phyloP scores from a whole-genome alignment of 2,888 invertebrate genomes.

The Nymphalis urticae region DNA sequence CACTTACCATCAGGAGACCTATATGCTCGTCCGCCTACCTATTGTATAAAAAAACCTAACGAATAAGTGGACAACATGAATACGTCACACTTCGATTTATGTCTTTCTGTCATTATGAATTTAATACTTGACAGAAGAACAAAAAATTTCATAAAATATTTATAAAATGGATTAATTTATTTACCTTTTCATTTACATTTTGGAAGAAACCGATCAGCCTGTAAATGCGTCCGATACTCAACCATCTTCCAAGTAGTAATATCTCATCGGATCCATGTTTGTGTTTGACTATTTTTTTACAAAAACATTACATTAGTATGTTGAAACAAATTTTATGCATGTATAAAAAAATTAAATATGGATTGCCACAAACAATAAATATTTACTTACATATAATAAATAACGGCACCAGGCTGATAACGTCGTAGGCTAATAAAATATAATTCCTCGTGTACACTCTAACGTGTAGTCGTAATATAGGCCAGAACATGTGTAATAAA shows the following conservation, averaged over 20 bases:
- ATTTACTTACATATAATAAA: conserved; percentile 56
- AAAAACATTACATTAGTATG: neutral
- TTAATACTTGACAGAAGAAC: too few relatives aligned
- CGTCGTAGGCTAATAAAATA: conserved; percentile 53
- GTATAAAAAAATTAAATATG: too few relatives aligned
- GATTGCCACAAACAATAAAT: neutral
- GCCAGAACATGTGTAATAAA: conserved; percentile 62
- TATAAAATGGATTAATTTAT: conserved; percentile 38
- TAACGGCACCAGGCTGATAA: conserved; percentile 54
- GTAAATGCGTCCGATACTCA: conserved; percentile 65
- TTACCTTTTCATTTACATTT: conserved; percentile 59
- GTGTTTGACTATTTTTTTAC: conserved; percentile 47
- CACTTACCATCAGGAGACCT: too few relatives aligned
- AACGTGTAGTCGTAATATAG: conserved; percentile 57
- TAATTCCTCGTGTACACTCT: conserved; percentile 56
- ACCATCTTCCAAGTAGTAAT: conserved; percentile 55
- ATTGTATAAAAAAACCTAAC: too few relatives aligned
- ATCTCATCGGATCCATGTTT: conserved; percentile 35
- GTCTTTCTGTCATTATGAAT: neutral
- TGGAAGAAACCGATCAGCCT: conserved; percentile 55
- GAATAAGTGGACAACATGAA: too few relatives aligned
- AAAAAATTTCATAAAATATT: neutral
- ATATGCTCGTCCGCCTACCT: too few relatives aligned
- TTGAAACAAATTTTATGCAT: too few relatives aligned
- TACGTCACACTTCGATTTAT: neutral